Evolutionary conservation across 2,797 vertebrate species (phyloP), one percentile per base, ranked within the genome.

Genomic region (Psittacula echo): DNA sequence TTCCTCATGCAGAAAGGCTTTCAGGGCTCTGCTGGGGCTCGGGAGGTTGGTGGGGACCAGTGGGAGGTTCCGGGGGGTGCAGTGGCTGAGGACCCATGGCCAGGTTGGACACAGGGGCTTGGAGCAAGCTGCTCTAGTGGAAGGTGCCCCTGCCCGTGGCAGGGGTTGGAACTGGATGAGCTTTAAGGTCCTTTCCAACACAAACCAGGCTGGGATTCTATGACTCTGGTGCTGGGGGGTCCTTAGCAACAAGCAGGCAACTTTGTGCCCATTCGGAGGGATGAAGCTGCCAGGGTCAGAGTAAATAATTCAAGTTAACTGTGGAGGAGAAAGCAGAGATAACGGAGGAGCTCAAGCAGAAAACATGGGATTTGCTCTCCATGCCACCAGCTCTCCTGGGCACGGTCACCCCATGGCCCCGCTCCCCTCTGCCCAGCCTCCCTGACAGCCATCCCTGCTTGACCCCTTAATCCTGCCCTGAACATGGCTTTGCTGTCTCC

Each of bases 291-390:
- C 1, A 12, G 95, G 96, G 93, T 85, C 51, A 9, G 78, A 96
- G 92, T 96, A 94, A 97, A 97, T 97, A 96, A 96, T 97, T 97
- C 72, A 97, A 93, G 85, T 74, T 85, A 95, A 45, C 87, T 91
- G 94, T 3, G 2, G 85, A 92, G 91, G 89, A 90, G 90, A 93
- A 89, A 95, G 90, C 66, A 45, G 75, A 95, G 94, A 95, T 72
- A 96, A 96, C 7, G 0, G 89, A 56, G 85, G 80, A 96, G 85
- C 66, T 96, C 90, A 92, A 87, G 93, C 95, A 97, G 97, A 95
- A 97, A 96, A 95, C 44, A 14, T 7, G 70, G 73, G 87, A 88
- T 90, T 93, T 5, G 2, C 68, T 96, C 23, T 60, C 56, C 56
- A 60, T 16, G 85, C 90, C 9, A 11, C 74, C 81, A 74, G 83